Percentiles rank a stretch among this genome's conserved stretches.
These are phyloP conservation scores for Trochalopteron elliotii DNA, from an alignment of 2,113 vertebrate genomes.

Conservation along the genomic window DNA sequence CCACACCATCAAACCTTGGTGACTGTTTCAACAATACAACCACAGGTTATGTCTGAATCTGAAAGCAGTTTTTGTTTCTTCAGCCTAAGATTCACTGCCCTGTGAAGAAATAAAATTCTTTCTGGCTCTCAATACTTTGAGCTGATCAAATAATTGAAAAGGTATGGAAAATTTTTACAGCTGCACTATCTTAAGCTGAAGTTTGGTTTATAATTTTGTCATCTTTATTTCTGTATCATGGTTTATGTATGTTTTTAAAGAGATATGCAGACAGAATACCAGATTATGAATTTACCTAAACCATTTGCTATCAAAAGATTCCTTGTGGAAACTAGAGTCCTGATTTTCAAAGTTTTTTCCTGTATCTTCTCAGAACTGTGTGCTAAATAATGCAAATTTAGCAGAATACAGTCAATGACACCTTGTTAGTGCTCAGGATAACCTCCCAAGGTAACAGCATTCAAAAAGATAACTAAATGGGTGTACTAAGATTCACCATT, in stretches of 20 bases:
- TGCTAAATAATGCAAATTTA: neutral
- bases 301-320: neutral
- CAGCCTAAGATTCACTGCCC: neutral
- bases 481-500: neutral
- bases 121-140: neutral
- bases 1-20: neutral
- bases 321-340: neutral
- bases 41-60: neutral
- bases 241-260: neutral
- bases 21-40: neutral
- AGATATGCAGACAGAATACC: neutral
- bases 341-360: neutral
- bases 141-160: neutral
- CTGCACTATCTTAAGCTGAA: neutral
- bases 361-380: neutral
- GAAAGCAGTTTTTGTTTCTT: neutral
- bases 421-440: neutral
- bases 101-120: neutral
- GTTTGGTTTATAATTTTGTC: neutral
- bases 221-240: neutral
- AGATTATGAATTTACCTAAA: neutral
- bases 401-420: neutral
- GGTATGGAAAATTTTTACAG: neutral
- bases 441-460: neutral
- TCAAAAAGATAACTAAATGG: neutral